Evolutionary conservation across 2,797 vertebrate genomes (phyloP), one percentile per base, ranked within the genome.

Genomic region (Enteromius thamalakanensis): DNA sequence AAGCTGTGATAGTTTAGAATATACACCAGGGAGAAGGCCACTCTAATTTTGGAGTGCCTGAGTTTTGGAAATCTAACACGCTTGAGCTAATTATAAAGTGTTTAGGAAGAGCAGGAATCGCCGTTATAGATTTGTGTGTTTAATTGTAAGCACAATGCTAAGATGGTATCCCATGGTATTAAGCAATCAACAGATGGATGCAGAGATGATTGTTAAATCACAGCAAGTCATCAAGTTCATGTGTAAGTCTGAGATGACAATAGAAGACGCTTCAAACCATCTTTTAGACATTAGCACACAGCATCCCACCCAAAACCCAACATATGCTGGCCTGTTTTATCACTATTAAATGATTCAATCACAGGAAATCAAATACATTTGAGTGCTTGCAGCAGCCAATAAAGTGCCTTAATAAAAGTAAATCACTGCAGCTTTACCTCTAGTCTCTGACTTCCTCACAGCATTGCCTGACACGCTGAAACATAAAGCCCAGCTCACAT

Each of bases 41-140:
- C 69, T 86, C 75, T 82, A 82, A 79, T 79, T 82, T 49, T 82
- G 69, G 80, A 79, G 69, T 49, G 74, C 51, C 75, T 76, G 37
- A 42, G 49, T 76, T 77, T 69, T 47, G 64, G 75, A 62, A 83
- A 83, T 67, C 51, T 62, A 70, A 83, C 40, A 83, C 21, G 14
- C 7, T 68, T 53, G 9, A 78, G 75, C 67, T 83, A 83, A 70
- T 83, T 77, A 78, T 71, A 51, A 83, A 70, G 21, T 34, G 14
- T 75, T 53, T 76, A 72, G 17, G 34, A 82, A 82, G 45, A 17
- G 49, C 65, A 70, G 40, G 77, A 69, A 77, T 60, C 11, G 21
- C n/a, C 37, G 58, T 2, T 58, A 42, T 71, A 62, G 75, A 62
- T 83, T 83, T 37, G 21, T 32, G 12, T 60, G 51, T 23, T 49